Base-by-base conservation (phyloP, 2,888 invertebrate species). In the Hirudinaria manillensis region DNA sequence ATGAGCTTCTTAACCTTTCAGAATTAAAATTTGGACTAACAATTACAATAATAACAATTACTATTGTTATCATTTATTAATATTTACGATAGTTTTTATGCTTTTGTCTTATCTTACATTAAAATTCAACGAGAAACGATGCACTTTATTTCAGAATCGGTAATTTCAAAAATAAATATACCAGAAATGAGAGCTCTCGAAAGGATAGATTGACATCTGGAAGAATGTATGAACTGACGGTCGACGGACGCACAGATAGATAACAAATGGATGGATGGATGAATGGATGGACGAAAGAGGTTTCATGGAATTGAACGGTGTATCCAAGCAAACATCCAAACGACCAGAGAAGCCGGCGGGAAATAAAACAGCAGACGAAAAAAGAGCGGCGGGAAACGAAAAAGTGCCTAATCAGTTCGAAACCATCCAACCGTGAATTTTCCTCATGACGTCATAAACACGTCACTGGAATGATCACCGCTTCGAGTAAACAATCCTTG, bases 361-460 rank as follows among this genome's bases (percentile, higher is more conserved):
- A 61, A 61, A 61, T 27, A 29, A 61, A 61, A 61, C 6, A 13
- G 61, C 6, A 61, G 29, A 61, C 56, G 56, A 56, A 4, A 61
- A 24, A n/a, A 61, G 61, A 61, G n/a, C 24, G 61, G 61, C 24
- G 21, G 61, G 13, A 27, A 29, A 24, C 24, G 29, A 61, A 61
- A 61, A 61, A 61, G 21, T 61, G 24, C 29, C 61, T 61, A 61
- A 61, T 61, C 61, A 61, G 24, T 29, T 61, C 24, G 24, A 29
- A 61, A n/a, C 61, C 61, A 61, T n/a, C 29, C 61, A 27, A 29
- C 61, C 61, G 61, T 61, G 61, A 61, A 61, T 61, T 61, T 61
- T 61, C 61, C 61, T 61, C 29, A 61, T 61, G 61, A 61, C 61
- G 61, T 61, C 61, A 61, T 61, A 61, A 61, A 61, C 61, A 61